These are phyloP conservation scores for Tribolium freemani DNA, from an alignment of 2,888 invertebrate species.

Conservation along the genomic window DNA sequence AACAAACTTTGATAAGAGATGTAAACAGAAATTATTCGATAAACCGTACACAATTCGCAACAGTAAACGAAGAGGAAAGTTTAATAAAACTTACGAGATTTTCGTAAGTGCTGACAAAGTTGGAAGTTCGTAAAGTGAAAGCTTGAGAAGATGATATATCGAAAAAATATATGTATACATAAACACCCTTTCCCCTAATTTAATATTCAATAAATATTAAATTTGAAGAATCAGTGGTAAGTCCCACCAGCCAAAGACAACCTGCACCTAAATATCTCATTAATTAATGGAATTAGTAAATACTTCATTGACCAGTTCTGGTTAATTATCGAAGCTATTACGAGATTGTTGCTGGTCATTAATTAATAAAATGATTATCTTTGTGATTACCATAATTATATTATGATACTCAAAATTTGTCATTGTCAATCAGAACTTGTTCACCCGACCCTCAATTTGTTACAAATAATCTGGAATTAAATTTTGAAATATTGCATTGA, in stretches of 20 bases:
- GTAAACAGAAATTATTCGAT: not conserved
- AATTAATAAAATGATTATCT: not conserved
- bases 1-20: not conserved
- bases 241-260: not conserved
- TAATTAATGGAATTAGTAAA: constrained; percentile 7
- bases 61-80: not conserved
- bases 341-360: not conserved
- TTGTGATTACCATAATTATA: not conserved
- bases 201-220: not conserved
- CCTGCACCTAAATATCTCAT: not conserved
- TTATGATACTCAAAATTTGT: too few relatives aligned
- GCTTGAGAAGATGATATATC: not conserved
- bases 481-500: too few relatives aligned
- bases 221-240: not conserved
- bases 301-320: not conserved
- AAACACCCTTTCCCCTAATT: not conserved
- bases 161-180: not conserved
- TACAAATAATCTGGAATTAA: too few relatives aligned
- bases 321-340: not conserved
- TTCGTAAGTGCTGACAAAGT: not conserved
- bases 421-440: too few relatives aligned
- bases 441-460: too few relatives aligned
- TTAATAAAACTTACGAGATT: not conserved
- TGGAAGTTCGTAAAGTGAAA: not conserved
- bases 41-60: not conserved